phyloP scores from a whole-genome alignment of 2,113 vertebrate species.

The Scortum barcoo region DNA sequence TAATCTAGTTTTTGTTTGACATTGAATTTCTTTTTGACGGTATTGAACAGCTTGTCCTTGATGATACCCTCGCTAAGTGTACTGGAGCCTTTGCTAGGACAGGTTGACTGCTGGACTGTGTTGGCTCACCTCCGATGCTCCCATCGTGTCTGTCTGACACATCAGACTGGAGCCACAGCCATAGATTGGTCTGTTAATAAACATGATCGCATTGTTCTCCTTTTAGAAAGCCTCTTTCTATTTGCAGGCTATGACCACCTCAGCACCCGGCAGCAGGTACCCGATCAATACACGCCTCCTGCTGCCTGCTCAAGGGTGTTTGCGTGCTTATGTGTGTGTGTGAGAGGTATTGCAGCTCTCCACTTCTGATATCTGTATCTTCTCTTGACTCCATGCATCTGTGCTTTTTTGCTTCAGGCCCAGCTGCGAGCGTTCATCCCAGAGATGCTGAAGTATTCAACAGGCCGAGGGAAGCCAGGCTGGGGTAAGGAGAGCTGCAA shows the following conservation, averaged over 20 bases:
- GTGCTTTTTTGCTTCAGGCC: conserved; percentile 83
- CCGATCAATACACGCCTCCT: conserved; percentile 65
- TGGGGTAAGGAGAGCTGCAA: conserved; percentile 99
- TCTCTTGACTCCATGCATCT: not conserved
- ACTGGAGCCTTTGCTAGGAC: conserved; percentile 33
- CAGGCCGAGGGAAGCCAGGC: conserved; percentile 96
- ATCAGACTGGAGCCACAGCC: conserved; percentile 72
- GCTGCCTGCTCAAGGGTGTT: conserved; percentile 65
- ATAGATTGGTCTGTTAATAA: conserved; percentile 78
- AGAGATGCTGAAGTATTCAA: conserved; percentile 99
- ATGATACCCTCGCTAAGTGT: not conserved
- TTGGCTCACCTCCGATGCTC: conserved; percentile 40
- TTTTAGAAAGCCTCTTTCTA: conserved; percentile 74
- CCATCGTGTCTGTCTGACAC: conserved; percentile 54
- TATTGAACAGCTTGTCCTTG: conserved; percentile 37
- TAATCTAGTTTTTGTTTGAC: conserved; percentile 31
- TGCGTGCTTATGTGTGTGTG: conserved; percentile 18
- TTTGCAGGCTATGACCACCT: conserved; percentile 62
- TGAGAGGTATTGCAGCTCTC: conserved; percentile 22
- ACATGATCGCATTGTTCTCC: conserved; percentile 49
- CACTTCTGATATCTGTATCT: conserved; percentile 1
- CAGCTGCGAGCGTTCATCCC: conserved; percentile 99
- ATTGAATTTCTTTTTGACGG: conserved; percentile 19
- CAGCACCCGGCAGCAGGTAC: conserved; percentile 49
- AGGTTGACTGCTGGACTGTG: conserved; percentile 15